phyloP scores from a whole-genome alignment of 2,113 vertebrate species.

The Cololabis saira region DNA sequence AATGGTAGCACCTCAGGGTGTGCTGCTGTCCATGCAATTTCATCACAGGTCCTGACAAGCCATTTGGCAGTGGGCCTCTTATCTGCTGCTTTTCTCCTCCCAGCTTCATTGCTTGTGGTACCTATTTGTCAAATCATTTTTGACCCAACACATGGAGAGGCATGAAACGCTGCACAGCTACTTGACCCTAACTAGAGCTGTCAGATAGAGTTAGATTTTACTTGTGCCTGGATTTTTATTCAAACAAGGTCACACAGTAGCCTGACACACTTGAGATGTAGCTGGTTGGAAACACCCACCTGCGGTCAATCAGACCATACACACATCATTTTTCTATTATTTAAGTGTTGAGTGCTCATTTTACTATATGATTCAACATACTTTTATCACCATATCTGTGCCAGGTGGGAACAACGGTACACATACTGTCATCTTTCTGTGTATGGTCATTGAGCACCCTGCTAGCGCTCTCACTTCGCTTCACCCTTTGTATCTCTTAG shows the following conservation, averaged over 20 bases:
- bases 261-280: neutral
- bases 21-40: slow-evolving; percentile 70
- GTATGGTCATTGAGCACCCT: too few relatives aligned
- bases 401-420: too few relatives aligned
- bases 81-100: slow-evolving; percentile 37
- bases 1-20: slow-evolving; percentile 66
- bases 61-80: slow-evolving; percentile 59
- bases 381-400: too few relatives aligned
- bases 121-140: slow-evolving; percentile 53
- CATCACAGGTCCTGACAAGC: slow-evolving; percentile 74
- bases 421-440: too few relatives aligned
- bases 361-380: too few relatives aligned
- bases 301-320: neutral
- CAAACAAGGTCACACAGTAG: slow-evolving; percentile 41
- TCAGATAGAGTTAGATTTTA: slow-evolving; percentile 42
- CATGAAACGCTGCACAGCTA: slow-evolving; percentile 23
- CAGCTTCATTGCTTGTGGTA: slow-evolving; percentile 45
- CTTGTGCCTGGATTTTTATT: slow-evolving; percentile 20
- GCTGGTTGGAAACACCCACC: slow-evolving; percentile 2
- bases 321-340: too few relatives aligned
- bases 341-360: too few relatives aligned
- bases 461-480: too few relatives aligned
- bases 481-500: too few relatives aligned
- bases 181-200: slow-evolving; percentile 53
- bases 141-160: slow-evolving; percentile 29